These are phyloP conservation scores for Chirona hameri DNA, from an alignment of 2,888 invertebrate genomes.

Conservation along the genomic window DNA sequence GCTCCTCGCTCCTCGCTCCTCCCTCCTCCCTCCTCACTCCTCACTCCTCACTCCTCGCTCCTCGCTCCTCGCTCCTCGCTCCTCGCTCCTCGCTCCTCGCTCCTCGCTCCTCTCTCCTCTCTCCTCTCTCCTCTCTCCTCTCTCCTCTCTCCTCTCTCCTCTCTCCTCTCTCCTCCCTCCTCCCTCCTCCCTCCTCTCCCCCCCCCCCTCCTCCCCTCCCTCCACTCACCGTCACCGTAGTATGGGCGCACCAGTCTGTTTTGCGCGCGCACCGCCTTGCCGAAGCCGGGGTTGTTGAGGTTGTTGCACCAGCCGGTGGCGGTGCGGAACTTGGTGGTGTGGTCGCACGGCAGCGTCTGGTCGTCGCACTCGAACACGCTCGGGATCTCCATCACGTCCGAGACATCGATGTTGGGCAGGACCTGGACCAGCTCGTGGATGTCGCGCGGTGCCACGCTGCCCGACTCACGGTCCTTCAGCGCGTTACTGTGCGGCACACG, in stretches of 20 bases:
- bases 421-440: conserved; percentile 48
- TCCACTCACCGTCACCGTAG: conserved; percentile 49
- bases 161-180: no score
- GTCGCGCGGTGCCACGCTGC: conserved; percentile 42
- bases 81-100: no score
- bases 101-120: no score
- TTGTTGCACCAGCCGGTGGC: conserved; percentile 54
- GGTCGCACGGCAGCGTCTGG: conserved; percentile 52
- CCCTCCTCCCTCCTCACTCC: no score
- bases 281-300: conserved; percentile 48
- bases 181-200: no score
- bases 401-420: conserved; percentile 50
- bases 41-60: no score
- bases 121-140: no score
- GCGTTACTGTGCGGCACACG: conserved; percentile 31
- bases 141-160: no score
- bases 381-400: conserved; percentile 48
- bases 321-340: conserved; percentile 49
- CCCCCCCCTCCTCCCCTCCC: background rate
- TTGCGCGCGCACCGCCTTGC: conserved; percentile 50
- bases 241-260: conserved; percentile 48
- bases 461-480: conserved; percentile 42
- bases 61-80: background rate
- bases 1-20: no score
- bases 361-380: conserved; percentile 50